Evolutionary conservation across 2,888 invertebrate species (phyloP), one percentile per base, ranked within the genome.

Genomic region (Aleiodes testaceus): DNA sequence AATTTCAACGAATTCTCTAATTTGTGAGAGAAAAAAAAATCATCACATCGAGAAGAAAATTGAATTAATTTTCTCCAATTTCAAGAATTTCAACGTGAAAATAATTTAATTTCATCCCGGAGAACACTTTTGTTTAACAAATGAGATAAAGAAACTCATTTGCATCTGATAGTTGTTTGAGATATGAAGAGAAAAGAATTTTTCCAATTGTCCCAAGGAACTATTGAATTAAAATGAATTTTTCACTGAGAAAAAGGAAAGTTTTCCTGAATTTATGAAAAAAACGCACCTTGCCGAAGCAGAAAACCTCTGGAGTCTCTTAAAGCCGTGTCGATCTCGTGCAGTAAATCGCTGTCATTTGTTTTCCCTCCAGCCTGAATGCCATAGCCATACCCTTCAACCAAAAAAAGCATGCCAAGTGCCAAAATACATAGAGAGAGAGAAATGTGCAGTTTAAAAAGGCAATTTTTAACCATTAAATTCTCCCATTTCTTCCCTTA

Each of bases 251-350:
- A 7, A 7, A 36, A 36, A 9, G 36, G 11, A 36, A 26, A 26
- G 5, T 36, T 36, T 36, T 36, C 36, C 2, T 3, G 36, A 36
- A 11, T 36, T 36, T 36, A n/a, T n/a, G n/a, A n/a, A n/a, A n/a
- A 65, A 45, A 75, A 87, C 87, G 83, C 84, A 88, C 88, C 88
- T 89, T 85, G 84, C 66, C 85, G 88, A 85, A 90, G 89, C 82
- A 92, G 89, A 88, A 92, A 92, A 83, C 92, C 92, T 84, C 89
- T 91, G 80, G 91, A 90, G 83, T 91, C 82, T 79, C 86, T 87
- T 80, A 91, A 88, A 77, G 90, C 89, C 76, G 88, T 89, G 88
- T 92, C 92, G 85, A 92, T 92, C 88, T 92, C 92, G 87, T 90
- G 90, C 85, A 92, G 89, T 77, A 92, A 88, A 81, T 84, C 82